phyloP scores from a whole-genome alignment of 2,888 invertebrate genomes.

The Diplazon laetatorius region DNA sequence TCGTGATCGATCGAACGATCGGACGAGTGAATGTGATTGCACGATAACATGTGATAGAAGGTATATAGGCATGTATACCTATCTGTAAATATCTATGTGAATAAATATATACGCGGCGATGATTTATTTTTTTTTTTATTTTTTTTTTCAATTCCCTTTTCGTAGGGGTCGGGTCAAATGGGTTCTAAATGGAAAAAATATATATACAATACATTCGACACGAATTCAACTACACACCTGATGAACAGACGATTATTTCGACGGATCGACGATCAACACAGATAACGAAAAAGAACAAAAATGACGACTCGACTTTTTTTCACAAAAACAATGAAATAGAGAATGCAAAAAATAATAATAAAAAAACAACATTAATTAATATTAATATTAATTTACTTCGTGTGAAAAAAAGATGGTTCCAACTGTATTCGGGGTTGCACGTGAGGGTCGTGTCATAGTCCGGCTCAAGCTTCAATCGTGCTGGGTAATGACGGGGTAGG shows the following conservation, averaged over 20 bases:
- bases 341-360: slow-evolving; percentile 31
- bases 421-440: neutral
- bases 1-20: slow-evolving; percentile 28
- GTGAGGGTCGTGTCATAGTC: neutral
- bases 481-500: slow-evolving; percentile 19
- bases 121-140: no score
- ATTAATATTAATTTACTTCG: no score
- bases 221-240: slow-evolving; percentile 80
- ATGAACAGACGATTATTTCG: slow-evolving; percentile 62
- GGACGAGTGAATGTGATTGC: slow-evolving; percentile 12
- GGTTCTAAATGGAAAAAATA: slow-evolving; percentile 72
- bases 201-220: slow-evolving; percentile 80
- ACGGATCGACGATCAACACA: neutral
- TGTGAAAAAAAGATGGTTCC: slow-evolving; percentile 1
- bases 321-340: neutral
- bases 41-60: slow-evolving; percentile 35
- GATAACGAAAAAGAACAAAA: slow-evolving; percentile 11
- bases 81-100: no score
- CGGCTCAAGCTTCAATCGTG: slow-evolving; percentile 25
- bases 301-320: no score
- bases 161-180: slow-evolving; percentile 80
- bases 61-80: no score
- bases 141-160: slow-evolving; percentile 80
- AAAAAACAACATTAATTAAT: neutral
- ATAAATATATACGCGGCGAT: slow-evolving; percentile 65